These are phyloP conservation scores for Anneissia japonica DNA, from an alignment of 35 echinoderm and acorn worm species.

Conservation along the genomic window DNA sequence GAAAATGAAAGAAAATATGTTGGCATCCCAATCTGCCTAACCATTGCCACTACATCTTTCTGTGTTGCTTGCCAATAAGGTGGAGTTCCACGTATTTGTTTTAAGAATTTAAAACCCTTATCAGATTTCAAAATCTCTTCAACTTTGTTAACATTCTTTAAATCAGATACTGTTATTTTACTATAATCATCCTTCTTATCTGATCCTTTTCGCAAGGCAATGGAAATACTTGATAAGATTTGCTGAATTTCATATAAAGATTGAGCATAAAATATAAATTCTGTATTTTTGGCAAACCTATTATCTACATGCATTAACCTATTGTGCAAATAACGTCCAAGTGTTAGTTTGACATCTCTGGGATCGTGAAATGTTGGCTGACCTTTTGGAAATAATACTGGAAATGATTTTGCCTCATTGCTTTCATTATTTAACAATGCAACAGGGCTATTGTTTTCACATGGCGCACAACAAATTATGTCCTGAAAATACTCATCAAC, in stretches of 20 bases:
- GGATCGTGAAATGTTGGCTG: slow-evolving; percentile 18
- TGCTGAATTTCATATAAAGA: slow-evolving; percentile 40
- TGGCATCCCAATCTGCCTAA: slow-evolving; percentile 60
- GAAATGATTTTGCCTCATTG: slow-evolving; percentile 45
- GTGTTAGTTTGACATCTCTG: slow-evolving; percentile 27
- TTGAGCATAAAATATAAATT: slow-evolving; percentile 67
- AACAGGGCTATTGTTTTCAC: slow-evolving; percentile 68
- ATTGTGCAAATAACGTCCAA: slow-evolving; percentile 30
- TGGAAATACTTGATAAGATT: slow-evolving; percentile 53
- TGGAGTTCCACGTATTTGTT: slow-evolving; percentile 62
- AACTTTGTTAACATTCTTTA: slow-evolving; percentile 35
- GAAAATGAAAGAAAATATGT: slow-evolving; percentile 59
- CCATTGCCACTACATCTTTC: slow-evolving; percentile 51
- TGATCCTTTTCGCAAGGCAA: slow-evolving; percentile 46
- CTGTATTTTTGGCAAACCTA: slow-evolving; percentile 46
- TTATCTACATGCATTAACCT: slow-evolving; percentile 46
- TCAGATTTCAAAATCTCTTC: slow-evolving; percentile 46
- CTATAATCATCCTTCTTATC: neutral
- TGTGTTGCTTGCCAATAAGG: slow-evolving; percentile 60
- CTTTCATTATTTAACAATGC: slow-evolving; percentile 29
- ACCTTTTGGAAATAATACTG: slow-evolving; percentile 33
- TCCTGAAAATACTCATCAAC: slow-evolving; percentile 51
- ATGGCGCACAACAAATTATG: slow-evolving; percentile 47
- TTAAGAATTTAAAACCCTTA: slow-evolving; percentile 58
- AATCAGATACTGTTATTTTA: slow-evolving; percentile 14